Conservation (phyloP, 2,888 invertebrate genomes). For the Drosophila peninsularis region DNA sequence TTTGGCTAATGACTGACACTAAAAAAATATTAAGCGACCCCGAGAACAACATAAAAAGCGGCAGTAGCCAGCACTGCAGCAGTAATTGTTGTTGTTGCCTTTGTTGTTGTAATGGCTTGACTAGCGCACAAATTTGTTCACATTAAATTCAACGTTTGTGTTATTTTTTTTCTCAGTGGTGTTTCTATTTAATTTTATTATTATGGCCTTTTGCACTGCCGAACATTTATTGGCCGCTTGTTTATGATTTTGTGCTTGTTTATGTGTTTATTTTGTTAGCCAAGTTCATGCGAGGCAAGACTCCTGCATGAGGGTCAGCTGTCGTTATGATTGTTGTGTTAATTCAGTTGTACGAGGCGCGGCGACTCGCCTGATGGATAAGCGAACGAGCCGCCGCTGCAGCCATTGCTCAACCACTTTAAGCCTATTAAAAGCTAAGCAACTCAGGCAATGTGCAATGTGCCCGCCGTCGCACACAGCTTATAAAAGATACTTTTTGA, state of each 20-base stretch:
- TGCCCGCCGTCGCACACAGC: conserved; percentile 21
- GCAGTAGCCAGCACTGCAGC: conserved; percentile 40
- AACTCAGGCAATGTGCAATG: conserved; percentile 50
- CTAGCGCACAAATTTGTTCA: conserved; percentile 70
- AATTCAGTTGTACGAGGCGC: conserved; percentile 62
- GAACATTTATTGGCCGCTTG: conserved; percentile 70
- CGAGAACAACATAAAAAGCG: conserved; percentile 54
- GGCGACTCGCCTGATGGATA: conserved; percentile 56
- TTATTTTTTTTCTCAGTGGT: conserved; percentile 29
- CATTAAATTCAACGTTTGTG: conserved; percentile 55
- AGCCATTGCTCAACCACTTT: conserved; percentile 61
- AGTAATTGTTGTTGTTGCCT: conserved; percentile 26
- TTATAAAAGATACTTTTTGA: conserved; percentile 56
- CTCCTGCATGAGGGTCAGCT: conserved; percentile 60
- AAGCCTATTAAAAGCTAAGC: conserved; percentile 74
- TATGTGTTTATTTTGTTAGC: conserved; percentile 54
- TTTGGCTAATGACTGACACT: conserved; percentile 76
- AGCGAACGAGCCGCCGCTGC: conserved; percentile 28
- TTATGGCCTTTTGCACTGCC: conserved; percentile 73
- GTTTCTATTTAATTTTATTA: conserved; percentile 68
- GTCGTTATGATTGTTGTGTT: conserved; percentile 20
- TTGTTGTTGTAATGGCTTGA: conserved; percentile 15
- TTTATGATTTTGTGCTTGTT: conserved; percentile 40
- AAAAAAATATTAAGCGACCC: conserved; percentile 50
- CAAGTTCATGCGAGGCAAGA: conserved; percentile 63